Base-by-base conservation (phyloP, 2,888 invertebrate genomes). In the Eurytoma californica region DNA sequence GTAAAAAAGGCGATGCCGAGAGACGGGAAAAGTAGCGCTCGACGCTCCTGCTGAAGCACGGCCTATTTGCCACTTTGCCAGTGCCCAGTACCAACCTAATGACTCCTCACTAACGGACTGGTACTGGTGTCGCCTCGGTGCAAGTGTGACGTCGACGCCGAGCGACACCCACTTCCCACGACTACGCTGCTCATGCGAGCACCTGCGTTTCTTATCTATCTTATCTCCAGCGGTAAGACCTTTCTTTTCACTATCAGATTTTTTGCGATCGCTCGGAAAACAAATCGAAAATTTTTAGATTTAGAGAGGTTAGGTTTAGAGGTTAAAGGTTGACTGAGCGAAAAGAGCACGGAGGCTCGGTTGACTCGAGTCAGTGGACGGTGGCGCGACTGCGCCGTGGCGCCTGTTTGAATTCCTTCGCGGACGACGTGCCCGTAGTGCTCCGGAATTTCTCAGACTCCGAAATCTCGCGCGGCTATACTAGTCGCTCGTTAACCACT, bases 151-250 rank as follows among this genome's bases (percentile, higher is more conserved):
- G 79, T 79, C 30, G 75, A 5, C 57, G 18, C 63, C 63, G 51
- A 73, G 69, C 80, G 80, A 80, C 80, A 80, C 80, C 80, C 80
- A 80, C 80, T 80, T 80, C 80, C 78, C 80, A 14, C 49, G 3
- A 78, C 80, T 72, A 51, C 78, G 53, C 24, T 63, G 18, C 24
- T 78, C 74, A 49, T 51, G 4, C n/a, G 24, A 1, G 16, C 24
- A 4, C 9, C 4, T 14, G 14, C 3, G 24, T 39, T 9, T 18
- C 16, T 58, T 60, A 63, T 49, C n/a, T 70, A 47, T 13, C 20
- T 60, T 70, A 47, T 13, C 20, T 60, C 16, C 16, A 39, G 1
- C 39, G 39, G 39, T 39, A 9, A 39, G 39, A 39, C 7, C 7
- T 7, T 9, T 39, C 9, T 39, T 9, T 39, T 7, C 9, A 39